Evolutionary conservation across 2,888 invertebrate genomes (phyloP), one percentile per base, ranked within the genome.

Genomic region (Sclerodermus sp.): DNA sequence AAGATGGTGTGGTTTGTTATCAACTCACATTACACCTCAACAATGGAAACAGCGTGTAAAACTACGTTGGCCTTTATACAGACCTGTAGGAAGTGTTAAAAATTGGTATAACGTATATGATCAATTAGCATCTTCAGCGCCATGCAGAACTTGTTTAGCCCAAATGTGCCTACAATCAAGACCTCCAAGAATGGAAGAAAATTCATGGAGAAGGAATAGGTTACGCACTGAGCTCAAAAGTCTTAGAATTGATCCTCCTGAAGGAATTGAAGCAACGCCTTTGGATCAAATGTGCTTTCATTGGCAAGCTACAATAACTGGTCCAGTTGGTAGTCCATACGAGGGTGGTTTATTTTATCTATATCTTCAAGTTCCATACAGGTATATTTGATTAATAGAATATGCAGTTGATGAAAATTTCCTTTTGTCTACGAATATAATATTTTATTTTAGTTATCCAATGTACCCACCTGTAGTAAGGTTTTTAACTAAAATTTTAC

Each of bases 221-320:
- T 79, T 96, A 29, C 80, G 88, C 18, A 90, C 86, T 58, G 95
- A 95, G 78, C 82, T 92, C 16, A 67, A 79, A 82, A 84, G 85
- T 76, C 73, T 89, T 63, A 82, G 86, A 59, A 85, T 84, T 55
- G 92, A 93, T 73, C 92, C 92, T 1, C 90, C 91, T 0, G 92
- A 93, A 70, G 93, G 93, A 1, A 92, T 93, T 49, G 86, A 89
- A 68, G 93, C 92, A 1, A 84, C 85, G 12, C 92, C 93, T 0
- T 79, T 93, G 42, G 93, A 93, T 79, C 81, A 84, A 54, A 84
- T 87, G 78, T 89, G 88, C 68, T 91, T 89, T 70, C 93, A 95
- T 78, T 96, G 96, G 96, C 93, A 95, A 79, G 96, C 96, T 1
- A 89, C 90, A 47, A 91, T 96, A 67, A 87, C 90, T 17, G 96